Conservation (phyloP, 2,797 vertebrate species). For the Odontamblyopus rebecca region DNA sequence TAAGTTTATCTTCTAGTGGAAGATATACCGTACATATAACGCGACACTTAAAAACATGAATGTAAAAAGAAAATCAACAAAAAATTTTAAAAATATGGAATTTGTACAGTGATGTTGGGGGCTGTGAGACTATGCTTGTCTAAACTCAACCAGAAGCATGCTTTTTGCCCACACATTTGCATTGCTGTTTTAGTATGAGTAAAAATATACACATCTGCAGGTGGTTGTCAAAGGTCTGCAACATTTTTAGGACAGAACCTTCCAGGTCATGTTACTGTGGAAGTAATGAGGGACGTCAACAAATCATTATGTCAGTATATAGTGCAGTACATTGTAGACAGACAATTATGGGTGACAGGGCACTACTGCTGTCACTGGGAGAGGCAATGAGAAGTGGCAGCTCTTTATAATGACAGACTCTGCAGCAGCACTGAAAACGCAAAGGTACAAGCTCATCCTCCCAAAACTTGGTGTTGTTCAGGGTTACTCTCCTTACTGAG, state of each 20-base stretch:
- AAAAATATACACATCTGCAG: conserved; percentile 9
- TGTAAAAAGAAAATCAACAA: not conserved
- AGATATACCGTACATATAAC: not conserved
- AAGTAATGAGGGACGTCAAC: conserved; percentile 5
- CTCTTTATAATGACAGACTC: conserved; percentile 12
- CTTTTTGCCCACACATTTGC: conserved; percentile 25
- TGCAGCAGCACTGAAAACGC: conserved; percentile 12
- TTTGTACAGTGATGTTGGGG: not conserved
- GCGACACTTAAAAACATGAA: not conserved
- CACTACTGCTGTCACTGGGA: conserved; percentile 1
- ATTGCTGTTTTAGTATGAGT: not conserved
- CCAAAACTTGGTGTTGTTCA: conserved; percentile 8
- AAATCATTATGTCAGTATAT: conserved; percentile 4
- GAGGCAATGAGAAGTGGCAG: conserved; percentile 11
- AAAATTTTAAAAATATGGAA: not conserved
- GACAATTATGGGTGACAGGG: conserved; percentile 10
- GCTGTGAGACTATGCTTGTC: not conserved
- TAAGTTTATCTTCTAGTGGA: not conserved
- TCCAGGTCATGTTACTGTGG: conserved; percentile 1
- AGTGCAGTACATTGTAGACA: conserved; percentile 1
- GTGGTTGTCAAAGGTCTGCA: not conserved
- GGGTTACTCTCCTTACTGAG: conserved; percentile 31
- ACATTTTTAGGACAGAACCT: conserved; percentile 11
- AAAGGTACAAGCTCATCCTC: conserved; percentile 23
- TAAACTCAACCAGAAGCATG: not conserved